These are phyloP conservation scores for Centruroides sculpturatus DNA, from an alignment of 1,140 invertebrate genomes.

Conservation along the genomic window DNA sequence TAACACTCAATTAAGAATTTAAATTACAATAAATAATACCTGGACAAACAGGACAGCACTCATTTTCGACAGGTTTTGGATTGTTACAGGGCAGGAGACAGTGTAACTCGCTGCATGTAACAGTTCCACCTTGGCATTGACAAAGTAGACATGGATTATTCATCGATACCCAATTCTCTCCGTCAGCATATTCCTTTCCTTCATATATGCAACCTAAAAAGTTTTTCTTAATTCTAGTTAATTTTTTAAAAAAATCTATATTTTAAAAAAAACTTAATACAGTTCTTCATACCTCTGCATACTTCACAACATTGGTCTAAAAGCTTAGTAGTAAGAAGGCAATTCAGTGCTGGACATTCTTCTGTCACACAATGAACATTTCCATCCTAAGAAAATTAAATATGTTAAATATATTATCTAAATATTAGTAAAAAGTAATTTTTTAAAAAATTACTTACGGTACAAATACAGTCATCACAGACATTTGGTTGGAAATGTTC, in stretches of 20 bases:
- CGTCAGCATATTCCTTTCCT: slow-evolving; percentile 39
- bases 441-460: background rate
- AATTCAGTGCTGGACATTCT: slow-evolving; percentile 5
- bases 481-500: slow-evolving; percentile 6
- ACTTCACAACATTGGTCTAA: slow-evolving; percentile 13
- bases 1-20: background rate
- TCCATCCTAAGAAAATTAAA: slow-evolving; percentile 5
- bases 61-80: slow-evolving; percentile 42
- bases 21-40: slow-evolving; percentile 17
- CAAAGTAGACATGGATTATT: slow-evolving; percentile 44
- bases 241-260: background rate
- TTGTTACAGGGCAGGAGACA: slow-evolving; percentile 42
- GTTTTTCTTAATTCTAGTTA: background rate
- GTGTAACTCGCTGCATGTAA: slow-evolving; percentile 34
- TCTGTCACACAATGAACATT: slow-evolving; percentile 10
- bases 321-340: background rate
- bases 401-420: background rate
- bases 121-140: slow-evolving; percentile 42
- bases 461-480: slow-evolving; percentile 9
- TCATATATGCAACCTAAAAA: slow-evolving; percentile 45
- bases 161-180: slow-evolving; percentile 33
- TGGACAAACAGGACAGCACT: slow-evolving; percentile 53
- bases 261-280: background rate
- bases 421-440: no score
- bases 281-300: slow-evolving; percentile 11